A percentile compares a stretch with the other conserved stretches of the same genome.
Conservation (phyloP, 1,140 invertebrate species). For the Spodoptera frugiperda region DNA sequence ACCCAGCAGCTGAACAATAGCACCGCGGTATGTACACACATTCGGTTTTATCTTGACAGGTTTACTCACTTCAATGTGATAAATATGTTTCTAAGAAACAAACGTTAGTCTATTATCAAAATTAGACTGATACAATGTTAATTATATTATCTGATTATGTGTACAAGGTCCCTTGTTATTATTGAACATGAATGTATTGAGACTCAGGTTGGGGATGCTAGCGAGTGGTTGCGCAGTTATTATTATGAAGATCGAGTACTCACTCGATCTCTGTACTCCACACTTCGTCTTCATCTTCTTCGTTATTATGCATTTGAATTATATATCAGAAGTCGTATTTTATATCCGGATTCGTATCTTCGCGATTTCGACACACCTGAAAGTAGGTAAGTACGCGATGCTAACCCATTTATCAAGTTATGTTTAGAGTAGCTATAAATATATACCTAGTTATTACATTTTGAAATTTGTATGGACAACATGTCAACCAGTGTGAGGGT, state of each 20-base stretch:
- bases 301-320: constrained; percentile 58
- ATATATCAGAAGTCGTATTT: constrained; percentile 12
- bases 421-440: not conserved
- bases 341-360: constrained; percentile 17
- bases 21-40: constrained; percentile 66
- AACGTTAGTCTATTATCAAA: constrained; percentile 66
- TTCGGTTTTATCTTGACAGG: constrained; percentile 78
- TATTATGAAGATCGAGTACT: constrained; percentile 58
- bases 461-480: too few relatives aligned
- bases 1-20: constrained; percentile 61
- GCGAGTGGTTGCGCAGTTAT: constrained; percentile 33
- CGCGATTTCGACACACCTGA: constrained; percentile 26
- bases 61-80: constrained; percentile 69
- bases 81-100: constrained; percentile 75
- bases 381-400: constrained; percentile 25
- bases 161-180: constrained; percentile 18
- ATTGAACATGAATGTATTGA: constrained; percentile 22
- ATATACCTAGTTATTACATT: not conserved
- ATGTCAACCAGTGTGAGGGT: too few relatives aligned
- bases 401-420: not conserved
- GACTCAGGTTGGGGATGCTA: not conserved
- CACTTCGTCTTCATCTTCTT: constrained; percentile 63
- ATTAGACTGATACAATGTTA: constrained; percentile 54
- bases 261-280: constrained; percentile 71
- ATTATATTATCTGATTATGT: constrained; percentile 31